phyloP scores from a whole-genome alignment of 1,140 invertebrate species.

The Trypoxylus dichotomus region DNA sequence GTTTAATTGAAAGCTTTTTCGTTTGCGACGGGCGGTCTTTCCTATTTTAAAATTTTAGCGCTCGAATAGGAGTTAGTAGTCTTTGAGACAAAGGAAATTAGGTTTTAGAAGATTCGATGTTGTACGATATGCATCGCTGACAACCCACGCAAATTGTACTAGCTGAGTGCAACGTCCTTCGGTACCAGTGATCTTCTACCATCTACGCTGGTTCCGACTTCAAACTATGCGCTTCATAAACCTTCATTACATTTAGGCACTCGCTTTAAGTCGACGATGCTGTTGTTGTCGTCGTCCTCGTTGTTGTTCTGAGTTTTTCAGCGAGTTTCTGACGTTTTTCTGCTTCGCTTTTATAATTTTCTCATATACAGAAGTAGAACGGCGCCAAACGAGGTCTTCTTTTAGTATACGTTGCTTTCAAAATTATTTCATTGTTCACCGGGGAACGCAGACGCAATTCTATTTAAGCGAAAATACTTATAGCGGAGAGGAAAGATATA shows the following conservation, averaged over 20 bases:
- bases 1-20: not conserved
- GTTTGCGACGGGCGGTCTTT: not conserved
- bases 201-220: not conserved
- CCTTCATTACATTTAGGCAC: not conserved
- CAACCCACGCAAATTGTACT: not conserved
- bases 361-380: not conserved
- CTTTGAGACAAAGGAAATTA: not conserved
- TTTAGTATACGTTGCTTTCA: not conserved
- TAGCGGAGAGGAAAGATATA: no score
- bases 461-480: not conserved
- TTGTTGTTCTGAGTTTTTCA: not conserved
- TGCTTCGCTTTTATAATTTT: not conserved
- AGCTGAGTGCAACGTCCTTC: not conserved
- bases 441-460: not conserved
- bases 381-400: not conserved
- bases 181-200: not conserved
- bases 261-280: not conserved
- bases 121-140: not conserved
- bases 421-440: not conserved
- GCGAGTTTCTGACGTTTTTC: not conserved
- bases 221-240: not conserved
- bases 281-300: not conserved
- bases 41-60: not conserved
- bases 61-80: not conserved
- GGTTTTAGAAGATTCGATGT: not conserved